Percentiles rank a stretch among this genome's conserved stretches.
Conservation (phyloP, 1,140 invertebrate species). For the Lethrus apterus region DNA sequence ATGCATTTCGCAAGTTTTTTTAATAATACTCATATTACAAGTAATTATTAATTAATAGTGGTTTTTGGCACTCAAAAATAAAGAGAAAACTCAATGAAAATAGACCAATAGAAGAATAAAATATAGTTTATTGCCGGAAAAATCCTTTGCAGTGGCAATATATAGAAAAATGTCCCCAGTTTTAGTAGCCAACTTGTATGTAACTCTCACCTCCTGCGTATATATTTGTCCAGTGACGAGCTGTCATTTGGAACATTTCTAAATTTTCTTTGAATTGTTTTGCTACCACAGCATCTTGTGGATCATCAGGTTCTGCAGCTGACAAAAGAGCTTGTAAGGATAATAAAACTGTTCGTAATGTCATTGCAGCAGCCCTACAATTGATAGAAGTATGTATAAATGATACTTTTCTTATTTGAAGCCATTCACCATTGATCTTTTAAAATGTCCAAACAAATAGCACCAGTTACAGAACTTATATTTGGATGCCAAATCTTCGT, state of each 20-base stretch:
- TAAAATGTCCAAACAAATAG: conserved; percentile 97
- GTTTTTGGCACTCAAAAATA: too few species aligned
- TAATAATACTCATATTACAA: too few species aligned
- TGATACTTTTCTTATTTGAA: not conserved
- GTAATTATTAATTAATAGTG: too few species aligned
- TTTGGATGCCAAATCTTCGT: conserved; percentile 99
- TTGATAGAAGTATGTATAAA: conserved; percentile 3
- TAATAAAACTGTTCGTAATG: conserved; percentile 87
- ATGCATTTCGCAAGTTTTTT: too few species aligned
- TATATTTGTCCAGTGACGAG: conserved; percentile 88
- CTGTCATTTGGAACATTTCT: conserved; percentile 81
- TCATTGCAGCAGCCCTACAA: conserved; percentile 94
- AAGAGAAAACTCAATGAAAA: too few species aligned
- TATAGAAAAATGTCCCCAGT: too few species aligned
- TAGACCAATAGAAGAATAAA: too few species aligned
- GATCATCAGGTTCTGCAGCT: conserved; percentile 92
- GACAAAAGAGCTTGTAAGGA: conserved; percentile 88
- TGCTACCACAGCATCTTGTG: conserved; percentile 95
- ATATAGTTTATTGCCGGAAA: too few species aligned
- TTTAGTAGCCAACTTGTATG: too few species aligned
- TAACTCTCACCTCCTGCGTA: conserved; percentile 91
- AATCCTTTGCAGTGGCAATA: too few species aligned
- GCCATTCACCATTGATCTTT: conserved; percentile 91
- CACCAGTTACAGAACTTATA: conserved; percentile 97
- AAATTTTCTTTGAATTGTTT: conserved; percentile 88